Evolutionary conservation across 2,888 invertebrate genomes (phyloP), one percentile per base, ranked within the genome.

Genomic region (Troides aeacus): DNA sequence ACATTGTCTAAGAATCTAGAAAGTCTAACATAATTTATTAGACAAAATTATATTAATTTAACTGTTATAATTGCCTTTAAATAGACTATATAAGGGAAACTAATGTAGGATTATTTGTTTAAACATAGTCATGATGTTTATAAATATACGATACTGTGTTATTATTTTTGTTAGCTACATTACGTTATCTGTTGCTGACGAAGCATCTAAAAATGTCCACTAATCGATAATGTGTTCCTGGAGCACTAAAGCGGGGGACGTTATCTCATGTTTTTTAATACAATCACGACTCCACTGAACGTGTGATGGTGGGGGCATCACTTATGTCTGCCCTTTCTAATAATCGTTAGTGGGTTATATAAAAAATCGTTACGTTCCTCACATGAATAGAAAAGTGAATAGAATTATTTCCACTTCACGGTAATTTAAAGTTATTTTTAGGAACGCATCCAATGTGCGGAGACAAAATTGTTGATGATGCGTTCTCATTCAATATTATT

Each of bases 261-360:
- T 74, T 75, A 77, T 77, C 75, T 73, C 56, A 7, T 64, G 59
- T 66, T 68, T 72, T 71, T 72, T 67, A 72, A 74, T 73, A 75
- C 69, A 74, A 68, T 71, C 71, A 66, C 67, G 72, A 64, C 65
- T 62, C 36, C 62, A 66, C 61, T 66, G 69, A 70, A 59, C 50
- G 59, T 50, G 36, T 58, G 15, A 46, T 58, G 59, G 59, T 50
- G 36, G 50, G 15, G 50, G 36, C 56, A 61, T 64, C 66, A 36
- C 18, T 63, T 60, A 57, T 39, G 57, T 57, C n/a, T 46, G 39
- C 62, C 58, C 39, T 61, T 63, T 62, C 23, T 2, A 42, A 66
- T 50, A 39, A 68, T 63, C 62, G 42, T 63, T 50, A 63, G 63
- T 58, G n/a, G n/a, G 8, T 24, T 23, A 58, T 58, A 59, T 7